Percentiles rank a stretch among this genome's conserved stretches.
Evolutionary conservation across 1,140 invertebrate genomes (phyloP).

Genomic region (Ephestia elutella): DNA sequence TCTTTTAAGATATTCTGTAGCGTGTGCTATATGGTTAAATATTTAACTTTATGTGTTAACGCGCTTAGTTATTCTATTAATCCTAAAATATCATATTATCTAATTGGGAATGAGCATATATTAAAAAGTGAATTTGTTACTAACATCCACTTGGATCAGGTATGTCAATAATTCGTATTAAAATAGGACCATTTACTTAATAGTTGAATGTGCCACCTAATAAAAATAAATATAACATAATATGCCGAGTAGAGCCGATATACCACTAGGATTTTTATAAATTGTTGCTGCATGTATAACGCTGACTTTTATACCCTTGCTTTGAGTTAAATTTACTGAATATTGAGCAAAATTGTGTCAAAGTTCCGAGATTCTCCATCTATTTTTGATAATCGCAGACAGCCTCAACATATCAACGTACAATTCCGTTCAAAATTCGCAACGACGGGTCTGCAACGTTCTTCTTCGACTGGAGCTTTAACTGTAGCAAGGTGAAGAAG

Average conservation of each 20-base stretch:
- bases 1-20: slow-evolving; percentile 64
- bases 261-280: too few relatives aligned
- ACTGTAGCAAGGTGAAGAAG: slow-evolving; percentile 43
- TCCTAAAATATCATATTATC: slow-evolving; percentile 55
- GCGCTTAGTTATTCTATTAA: slow-evolving; percentile 58
- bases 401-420: slow-evolving; percentile 60
- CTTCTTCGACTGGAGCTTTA: slow-evolving; percentile 59
- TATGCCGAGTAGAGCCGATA: too few relatives aligned
- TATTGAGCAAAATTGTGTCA: background rate
- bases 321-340: background rate
- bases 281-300: too few relatives aligned
- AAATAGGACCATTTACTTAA: too few relatives aligned
- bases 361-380: background rate
- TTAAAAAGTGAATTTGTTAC: slow-evolving; percentile 47
- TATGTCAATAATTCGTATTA: slow-evolving; percentile 13
- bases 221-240: too few relatives aligned
- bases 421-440: slow-evolving; percentile 54
- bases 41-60: slow-evolving; percentile 54
- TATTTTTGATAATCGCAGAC: slow-evolving; percentile 31
- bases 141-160: slow-evolving; percentile 63
- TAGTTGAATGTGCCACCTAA: too few relatives aligned
- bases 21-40: slow-evolving; percentile 47
- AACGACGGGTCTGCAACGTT: slow-evolving; percentile 64
- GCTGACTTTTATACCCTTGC: background rate
- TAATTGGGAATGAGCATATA: slow-evolving; percentile 52